These are phyloP conservation scores for Trematomus bernacchii DNA, from an alignment of 2,797 vertebrate species.

Conservation along the genomic window DNA sequence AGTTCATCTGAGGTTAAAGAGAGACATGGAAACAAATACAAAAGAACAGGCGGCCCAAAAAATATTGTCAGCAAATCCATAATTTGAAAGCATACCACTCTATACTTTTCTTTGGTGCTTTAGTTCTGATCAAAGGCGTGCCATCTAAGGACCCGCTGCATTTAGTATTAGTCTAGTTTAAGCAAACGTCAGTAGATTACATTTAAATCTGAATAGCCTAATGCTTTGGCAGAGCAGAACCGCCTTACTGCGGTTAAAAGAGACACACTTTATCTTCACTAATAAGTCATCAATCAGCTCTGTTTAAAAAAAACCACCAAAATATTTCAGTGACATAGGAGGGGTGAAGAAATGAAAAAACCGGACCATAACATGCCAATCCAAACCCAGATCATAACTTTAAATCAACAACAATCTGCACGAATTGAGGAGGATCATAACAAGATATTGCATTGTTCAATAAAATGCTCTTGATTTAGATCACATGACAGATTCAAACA, in stretches of 20 bases:
- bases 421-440: too few relatives aligned
- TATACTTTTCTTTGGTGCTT: neutral
- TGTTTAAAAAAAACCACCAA: too few relatives aligned
- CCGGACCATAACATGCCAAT: too few relatives aligned
- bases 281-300: too few relatives aligned
- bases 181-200: conserved; percentile 16
- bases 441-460: too few relatives aligned
- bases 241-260: conserved; percentile 2
- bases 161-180: conserved; percentile 16
- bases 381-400: too few relatives aligned
- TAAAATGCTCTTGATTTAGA: too few relatives aligned
- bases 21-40: conserved; percentile 68
- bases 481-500: too few relatives aligned
- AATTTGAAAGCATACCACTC: conserved; percentile 33
- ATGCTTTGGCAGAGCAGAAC: conserved; percentile 7
- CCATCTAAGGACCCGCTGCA: conserved; percentile 4
- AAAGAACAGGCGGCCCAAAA: conserved; percentile 32
- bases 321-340: too few relatives aligned
- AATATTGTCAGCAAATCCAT: conserved; percentile 30
- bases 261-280: neutral
- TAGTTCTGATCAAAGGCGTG: conserved; percentile 6
- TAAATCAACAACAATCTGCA: too few relatives aligned
- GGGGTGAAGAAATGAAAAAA: too few relatives aligned
- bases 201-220: neutral
- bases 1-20: conserved; percentile 70